Percentiles rank a stretch among this genome's conserved stretches.
Evolutionary conservation across 2,888 invertebrate genomes (phyloP).

Genomic region (Trachelus troglodyta): DNA sequence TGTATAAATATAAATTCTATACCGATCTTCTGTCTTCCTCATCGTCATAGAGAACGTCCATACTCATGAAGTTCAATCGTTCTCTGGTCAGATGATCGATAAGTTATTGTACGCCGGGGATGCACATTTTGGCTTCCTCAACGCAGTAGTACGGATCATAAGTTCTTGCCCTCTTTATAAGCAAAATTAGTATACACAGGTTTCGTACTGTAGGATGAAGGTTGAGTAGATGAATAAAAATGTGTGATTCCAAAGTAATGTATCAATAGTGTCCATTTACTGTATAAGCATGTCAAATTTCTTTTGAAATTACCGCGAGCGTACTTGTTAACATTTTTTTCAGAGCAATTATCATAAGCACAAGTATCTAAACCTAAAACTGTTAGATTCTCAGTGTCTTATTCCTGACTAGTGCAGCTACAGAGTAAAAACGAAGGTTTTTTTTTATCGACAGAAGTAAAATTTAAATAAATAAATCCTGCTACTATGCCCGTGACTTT

Average conservation of each 20-base stretch:
- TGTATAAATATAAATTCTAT: not conserved
- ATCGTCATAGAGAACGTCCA: not conserved
- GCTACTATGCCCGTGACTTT: not conserved
- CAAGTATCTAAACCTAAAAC: not conserved
- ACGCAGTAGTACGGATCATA: not conserved
- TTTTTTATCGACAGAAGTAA: not conserved
- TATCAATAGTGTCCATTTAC: too few relatives aligned
- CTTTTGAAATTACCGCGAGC: too few relatives aligned
- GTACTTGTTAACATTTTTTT: not conserved
- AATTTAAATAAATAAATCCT: not conserved
- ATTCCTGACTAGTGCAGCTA: not conserved
- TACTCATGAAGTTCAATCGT: not conserved
- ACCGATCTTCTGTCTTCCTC: not conserved
- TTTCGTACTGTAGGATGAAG: not conserved
- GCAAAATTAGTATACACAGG: not conserved
- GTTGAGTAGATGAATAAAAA: not conserved
- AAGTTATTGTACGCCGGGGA: conserved; percentile 1
- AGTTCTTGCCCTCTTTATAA: not conserved
- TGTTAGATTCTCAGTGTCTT: not conserved
- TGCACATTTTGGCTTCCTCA: conserved; percentile 39
- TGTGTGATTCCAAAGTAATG: not conserved
- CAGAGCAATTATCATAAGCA: not conserved
- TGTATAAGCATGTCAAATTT: too few relatives aligned
- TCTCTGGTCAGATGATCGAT: not conserved
- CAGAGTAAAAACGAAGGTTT: not conserved